Percentiles rank a stretch among this genome's conserved stretches.
These are phyloP conservation scores for Cremastobaeus sp. DNA, from an alignment of 2,888 invertebrate species.

Conservation along the genomic window DNA sequence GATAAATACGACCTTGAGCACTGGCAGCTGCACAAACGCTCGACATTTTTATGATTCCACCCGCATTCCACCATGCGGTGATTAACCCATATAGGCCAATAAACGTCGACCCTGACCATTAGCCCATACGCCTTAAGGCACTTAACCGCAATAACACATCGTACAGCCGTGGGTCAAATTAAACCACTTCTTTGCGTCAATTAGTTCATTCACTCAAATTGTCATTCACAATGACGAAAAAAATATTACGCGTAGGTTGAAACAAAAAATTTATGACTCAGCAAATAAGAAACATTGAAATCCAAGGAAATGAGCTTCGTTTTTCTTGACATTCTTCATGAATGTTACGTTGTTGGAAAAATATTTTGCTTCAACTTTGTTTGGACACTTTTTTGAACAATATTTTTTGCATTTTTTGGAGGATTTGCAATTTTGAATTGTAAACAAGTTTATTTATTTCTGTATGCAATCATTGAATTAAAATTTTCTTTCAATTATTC, in stretches of 20 bases:
- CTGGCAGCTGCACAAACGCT: conserved; percentile 24
- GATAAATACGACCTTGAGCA: conserved; percentile 41
- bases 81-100: conserved; percentile 68
- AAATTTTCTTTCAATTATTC: too few relatives aligned
- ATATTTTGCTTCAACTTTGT: too few relatives aligned
- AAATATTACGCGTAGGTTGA: neutral
- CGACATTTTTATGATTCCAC: conserved; percentile 52
- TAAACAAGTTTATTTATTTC: too few relatives aligned
- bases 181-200: conserved; percentile 57
- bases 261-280: neutral
- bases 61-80: conserved; percentile 46
- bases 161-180: conserved; percentile 41
- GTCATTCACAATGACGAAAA: conserved; percentile 17
- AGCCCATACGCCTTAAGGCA: conserved; percentile 68
- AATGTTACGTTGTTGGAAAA: too few relatives aligned
- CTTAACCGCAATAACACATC: conserved; percentile 67
- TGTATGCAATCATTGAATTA: too few relatives aligned
- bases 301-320: too few relatives aligned
- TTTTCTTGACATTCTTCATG: too few relatives aligned
- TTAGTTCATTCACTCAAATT: conserved; percentile 53
- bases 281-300: too few relatives aligned
- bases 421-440: too few relatives aligned
- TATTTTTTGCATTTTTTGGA: too few relatives aligned
- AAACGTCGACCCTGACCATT: conserved; percentile 71
- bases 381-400: too few relatives aligned